Evolutionary conservation across 2,888 invertebrate species (phyloP), one percentile per base, ranked within the genome.

Genomic region (Eilema griseolum): DNA sequence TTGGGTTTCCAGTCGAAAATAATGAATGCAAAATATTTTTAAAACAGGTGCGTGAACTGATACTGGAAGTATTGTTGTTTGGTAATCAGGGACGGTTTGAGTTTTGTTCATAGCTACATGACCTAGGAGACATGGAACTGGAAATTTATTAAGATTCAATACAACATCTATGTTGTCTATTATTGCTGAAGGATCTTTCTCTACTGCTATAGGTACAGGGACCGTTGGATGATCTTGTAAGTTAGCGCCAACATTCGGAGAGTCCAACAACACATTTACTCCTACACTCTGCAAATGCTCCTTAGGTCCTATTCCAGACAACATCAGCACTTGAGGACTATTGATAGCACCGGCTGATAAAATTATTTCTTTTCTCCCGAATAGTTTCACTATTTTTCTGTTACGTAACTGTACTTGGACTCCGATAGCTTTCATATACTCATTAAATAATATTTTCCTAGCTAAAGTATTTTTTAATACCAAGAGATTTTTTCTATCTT

Each of bases 251-350:
- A 92, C 90, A 5, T 76, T 64, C 3, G 89, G 88, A 0, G 86
- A 85, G 74, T 91, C 81, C 3, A 87, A 52, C 5, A 88, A 52
- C 0, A 88, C 80, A 28, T 83, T 26, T 23, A 91, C 88, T n/a
- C 80, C 81, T 20, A 86, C 69, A 37, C 85, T 80, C 52, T 83
- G 56, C 41, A 92, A 85, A 79, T 92, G 85, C 2, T 85, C 60
- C 69, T 79, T 82, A 1, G 89, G 91, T 2, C 92, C 92, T 67
- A 92, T 80, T 28, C 92, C 92, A 11, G 92, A 92, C 8, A 90
- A 73, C 91, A 92, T 91, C n/a, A 92, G 73, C 0, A 92, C 67
- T 71, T 92, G 88, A 3, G 92, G 92, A 71, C 86, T 89, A 57
- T 86, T 89, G 4, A 92, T 76, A 3, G 88, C 79, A 23, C 92